Base-by-base conservation (phyloP, 2,113 vertebrate genomes). In the Anarhynchus alexandrinus region DNA sequence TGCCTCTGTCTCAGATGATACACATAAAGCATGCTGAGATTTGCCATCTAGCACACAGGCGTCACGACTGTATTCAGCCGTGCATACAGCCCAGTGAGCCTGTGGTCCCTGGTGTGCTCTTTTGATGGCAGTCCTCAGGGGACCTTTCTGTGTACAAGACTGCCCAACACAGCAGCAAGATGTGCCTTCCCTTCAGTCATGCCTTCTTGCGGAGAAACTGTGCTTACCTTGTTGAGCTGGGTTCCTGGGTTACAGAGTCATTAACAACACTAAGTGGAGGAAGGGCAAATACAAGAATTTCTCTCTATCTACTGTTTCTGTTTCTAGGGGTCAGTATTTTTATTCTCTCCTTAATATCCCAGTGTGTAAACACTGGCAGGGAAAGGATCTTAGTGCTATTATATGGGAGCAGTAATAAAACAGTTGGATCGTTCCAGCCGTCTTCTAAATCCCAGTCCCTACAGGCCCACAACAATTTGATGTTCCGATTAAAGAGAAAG, bases 1-100 rank as follows among this genome's bases (percentile, higher is more conserved):
- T 54, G 40, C 38, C 40, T 29, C 38, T 54, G 40, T 34, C 40
- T 29, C 4, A 1, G 32, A 9, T 22, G 29, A 42, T 21, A 10
- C 12, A 23, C 27, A 7, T 16, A 45, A n/a, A 52, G 12, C 16
- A 10, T 4, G 11, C 12, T 8, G n/a, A 49, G 25, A 16, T 40
- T 52, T 61, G 43, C 36, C 6, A 10, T 0, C 1, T 26, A n/a
- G 43, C 30, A 19, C 23, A 6, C 10, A 3, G 42, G 15, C 32
- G 36, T 43, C 36, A 9, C 0, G 2, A 10, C 16, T 22, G 21
- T 16, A 5, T 36, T 51, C 43, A 43, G 36, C 32, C 10, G 4
- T 3, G 32, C 17, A 2, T 8, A 20, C 13, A 36, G 29, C 58
- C n/a, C 27, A 16, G 51, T 12, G 25, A 40, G 27, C 34, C 34